Conservation (phyloP, 2,113 vertebrate species). For the Takifugu flavidus region DNA sequence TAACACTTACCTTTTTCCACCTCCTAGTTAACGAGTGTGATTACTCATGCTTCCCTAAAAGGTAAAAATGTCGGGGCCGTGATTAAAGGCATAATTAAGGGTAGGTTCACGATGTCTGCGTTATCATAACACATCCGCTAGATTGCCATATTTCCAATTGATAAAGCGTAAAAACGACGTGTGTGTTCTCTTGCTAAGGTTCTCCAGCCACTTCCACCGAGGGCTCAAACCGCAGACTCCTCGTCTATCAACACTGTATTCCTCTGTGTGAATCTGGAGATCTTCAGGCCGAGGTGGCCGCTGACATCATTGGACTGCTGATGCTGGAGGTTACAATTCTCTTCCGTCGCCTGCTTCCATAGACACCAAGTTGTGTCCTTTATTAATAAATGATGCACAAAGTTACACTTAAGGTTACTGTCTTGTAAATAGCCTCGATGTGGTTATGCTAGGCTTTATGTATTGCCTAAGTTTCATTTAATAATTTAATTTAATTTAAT, state of each 20-base stretch:
- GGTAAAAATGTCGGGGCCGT: slow-evolving; percentile 77
- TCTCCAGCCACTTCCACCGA: slow-evolving; percentile 78
- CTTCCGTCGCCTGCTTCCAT: too few relatives aligned
- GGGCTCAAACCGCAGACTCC: slow-evolving; percentile 78
- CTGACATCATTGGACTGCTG: slow-evolving; percentile 88
- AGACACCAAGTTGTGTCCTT: neutral
- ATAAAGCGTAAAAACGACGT: neutral
- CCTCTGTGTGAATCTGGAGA: slow-evolving; percentile 90
- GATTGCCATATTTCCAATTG: too few relatives aligned
- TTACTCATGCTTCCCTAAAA: slow-evolving; percentile 81
- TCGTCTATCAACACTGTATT: slow-evolving; percentile 85
- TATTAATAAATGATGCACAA: too few relatives aligned
- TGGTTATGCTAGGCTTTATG: neutral
- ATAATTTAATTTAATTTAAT: too few relatives aligned
- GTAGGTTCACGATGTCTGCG: slow-evolving; percentile 54
- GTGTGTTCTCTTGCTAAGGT: slow-evolving; percentile 64
- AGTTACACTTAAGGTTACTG: too few relatives aligned
- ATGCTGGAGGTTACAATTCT: slow-evolving; percentile 87
- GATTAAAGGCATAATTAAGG: slow-evolving; percentile 87
- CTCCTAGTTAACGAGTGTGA: slow-evolving; percentile 73
- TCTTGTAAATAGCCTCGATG: neutral
- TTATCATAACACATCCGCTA: neutral
- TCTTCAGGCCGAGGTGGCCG: slow-evolving; percentile 80
- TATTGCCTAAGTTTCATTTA: neutral
- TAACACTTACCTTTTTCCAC: neutral